phyloP scores from a whole-genome alignment of 2,113 vertebrate genomes.

The Thalassoma bifasciatum region DNA sequence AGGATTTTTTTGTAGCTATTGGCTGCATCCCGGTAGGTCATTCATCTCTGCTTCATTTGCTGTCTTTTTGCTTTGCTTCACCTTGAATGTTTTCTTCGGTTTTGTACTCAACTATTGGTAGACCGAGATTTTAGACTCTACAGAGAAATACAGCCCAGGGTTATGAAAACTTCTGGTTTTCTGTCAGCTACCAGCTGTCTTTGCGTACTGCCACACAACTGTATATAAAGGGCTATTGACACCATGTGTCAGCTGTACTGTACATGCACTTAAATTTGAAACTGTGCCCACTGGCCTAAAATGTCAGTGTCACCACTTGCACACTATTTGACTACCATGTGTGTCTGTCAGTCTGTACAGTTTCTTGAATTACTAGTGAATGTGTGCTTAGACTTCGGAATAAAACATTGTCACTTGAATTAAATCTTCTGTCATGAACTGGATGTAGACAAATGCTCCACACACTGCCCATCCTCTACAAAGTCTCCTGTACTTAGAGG shows the following conservation, averaged over 20 bases:
- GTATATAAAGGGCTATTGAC: background rate
- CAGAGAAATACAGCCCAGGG: slow-evolving; percentile 34
- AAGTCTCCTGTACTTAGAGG: slow-evolving; percentile 30
- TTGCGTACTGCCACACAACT: slow-evolving; percentile 2
- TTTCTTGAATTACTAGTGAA: slow-evolving; percentile 16
- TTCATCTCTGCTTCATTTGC: background rate
- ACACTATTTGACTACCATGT: slow-evolving; percentile 17
- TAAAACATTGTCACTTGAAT: background rate
- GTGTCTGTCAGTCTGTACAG: slow-evolving; percentile 20
- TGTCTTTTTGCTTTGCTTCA: background rate
- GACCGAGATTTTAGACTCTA: slow-evolving; percentile 13
- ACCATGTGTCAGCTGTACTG: background rate
- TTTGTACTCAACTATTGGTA: slow-evolving; percentile 24
- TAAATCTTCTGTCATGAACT: slow-evolving; percentile 1
- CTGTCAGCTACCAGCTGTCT: slow-evolving; percentile 1
- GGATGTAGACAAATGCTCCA: slow-evolving; percentile 13
- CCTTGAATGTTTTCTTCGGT: background rate
- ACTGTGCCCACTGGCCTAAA: slow-evolving; percentile 23
- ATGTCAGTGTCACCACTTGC: slow-evolving; percentile 19
- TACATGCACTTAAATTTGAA: slow-evolving; percentile 12
- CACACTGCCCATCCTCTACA: slow-evolving; percentile 24
- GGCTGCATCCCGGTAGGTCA: slow-evolving; percentile 24
- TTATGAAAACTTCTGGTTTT: slow-evolving; percentile 20
- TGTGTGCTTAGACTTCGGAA: background rate
- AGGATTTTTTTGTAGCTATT: slow-evolving; percentile 3